phyloP scores from a whole-genome alignment of 2,888 invertebrate species.

The Machimus rusticus region DNA sequence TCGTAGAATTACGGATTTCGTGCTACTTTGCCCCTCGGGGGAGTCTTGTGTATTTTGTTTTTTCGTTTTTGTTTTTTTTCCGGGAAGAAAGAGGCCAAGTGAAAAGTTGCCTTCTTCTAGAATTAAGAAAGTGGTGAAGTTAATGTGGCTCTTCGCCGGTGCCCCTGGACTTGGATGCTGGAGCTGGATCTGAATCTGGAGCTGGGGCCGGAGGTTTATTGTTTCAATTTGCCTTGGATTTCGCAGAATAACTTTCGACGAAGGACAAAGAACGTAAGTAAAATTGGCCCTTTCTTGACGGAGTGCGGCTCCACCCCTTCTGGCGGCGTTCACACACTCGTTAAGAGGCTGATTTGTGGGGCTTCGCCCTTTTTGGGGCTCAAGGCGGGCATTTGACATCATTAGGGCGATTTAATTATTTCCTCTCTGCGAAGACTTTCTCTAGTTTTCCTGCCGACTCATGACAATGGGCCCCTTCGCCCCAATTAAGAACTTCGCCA shows the following conservation, averaged over 20 bases:
- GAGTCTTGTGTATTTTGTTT: not conserved
- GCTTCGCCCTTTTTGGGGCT: not conserved
- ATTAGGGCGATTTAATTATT: slow-evolving; percentile 32
- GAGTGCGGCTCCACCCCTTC: not conserved
- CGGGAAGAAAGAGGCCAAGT: not conserved
- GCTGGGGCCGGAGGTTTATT: not conserved
- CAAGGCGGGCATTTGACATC: not conserved
- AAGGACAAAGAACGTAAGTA: slow-evolving; percentile 22
- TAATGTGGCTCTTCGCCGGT: not conserved
- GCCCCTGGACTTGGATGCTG: not conserved
- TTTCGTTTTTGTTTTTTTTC: not conserved
- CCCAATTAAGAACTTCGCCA: not conserved
- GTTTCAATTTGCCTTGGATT: slow-evolving; percentile 18
- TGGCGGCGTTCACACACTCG: not conserved
- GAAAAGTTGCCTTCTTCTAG: not conserved
- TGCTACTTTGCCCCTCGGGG: not conserved
- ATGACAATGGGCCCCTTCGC: not conserved
- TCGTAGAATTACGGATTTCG: not conserved
- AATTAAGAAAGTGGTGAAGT: not conserved
- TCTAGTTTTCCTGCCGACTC: slow-evolving; percentile 6
- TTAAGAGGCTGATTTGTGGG: slow-evolving; percentile 15
- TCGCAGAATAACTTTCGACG: not conserved
- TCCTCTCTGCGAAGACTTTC: not conserved
- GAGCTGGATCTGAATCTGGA: not conserved
- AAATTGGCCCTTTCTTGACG: not conserved